Base-by-base conservation (phyloP, 1,140 invertebrate genomes). In the Daktulosphaira vitifoliae region DNA sequence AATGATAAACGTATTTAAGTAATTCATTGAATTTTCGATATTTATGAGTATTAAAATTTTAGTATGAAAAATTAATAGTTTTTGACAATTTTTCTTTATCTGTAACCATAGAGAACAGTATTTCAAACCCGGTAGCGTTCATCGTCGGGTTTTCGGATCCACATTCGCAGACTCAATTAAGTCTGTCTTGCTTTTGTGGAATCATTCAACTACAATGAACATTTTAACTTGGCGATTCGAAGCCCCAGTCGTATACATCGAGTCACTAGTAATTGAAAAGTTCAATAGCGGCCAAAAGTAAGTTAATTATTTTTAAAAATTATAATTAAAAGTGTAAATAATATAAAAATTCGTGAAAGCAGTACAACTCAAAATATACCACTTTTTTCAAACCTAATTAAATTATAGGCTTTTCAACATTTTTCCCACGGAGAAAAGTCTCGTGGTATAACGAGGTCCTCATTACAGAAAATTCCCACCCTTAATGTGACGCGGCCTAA, bases 191-290 rank as follows among this genome's bases (percentile, higher is more conserved):
- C 79, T 91, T 1, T 80, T 84, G 68, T 91, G 87, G 87, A 81
- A 84, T 69, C 88, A 88, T 68, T 81, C 85, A 66, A 84, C 83
- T 1, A 88, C 82, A 56, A 81, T 90, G 66, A 91, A 90, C 74
- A 87, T 88, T 0, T 79, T 91, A 39, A 90, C 88, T 0, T 91
- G 88, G 89, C 78, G 89, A 64, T 74, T 90, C 8, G 79, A 84
- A 56, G 81, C 81, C 16, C 85, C 88, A 1, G 80, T 81, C 56
- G 81, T 87, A 38, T 87, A 84, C 69, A 74, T 90, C 26, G 81
- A 84, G 29, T 83, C 82, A 49, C 72, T 90, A n/a, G 80, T 79
- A 18, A 75, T 89, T 33, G 84, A 86, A 64, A 65, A 62, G 38
- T 67, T 70, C 16, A 62, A 67, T 8, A 54, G 66, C 8, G 64